Evolutionary conservation across 2,888 invertebrate species (phyloP), one percentile per base, ranked within the genome.

Genomic region (Plusia festucae): DNA sequence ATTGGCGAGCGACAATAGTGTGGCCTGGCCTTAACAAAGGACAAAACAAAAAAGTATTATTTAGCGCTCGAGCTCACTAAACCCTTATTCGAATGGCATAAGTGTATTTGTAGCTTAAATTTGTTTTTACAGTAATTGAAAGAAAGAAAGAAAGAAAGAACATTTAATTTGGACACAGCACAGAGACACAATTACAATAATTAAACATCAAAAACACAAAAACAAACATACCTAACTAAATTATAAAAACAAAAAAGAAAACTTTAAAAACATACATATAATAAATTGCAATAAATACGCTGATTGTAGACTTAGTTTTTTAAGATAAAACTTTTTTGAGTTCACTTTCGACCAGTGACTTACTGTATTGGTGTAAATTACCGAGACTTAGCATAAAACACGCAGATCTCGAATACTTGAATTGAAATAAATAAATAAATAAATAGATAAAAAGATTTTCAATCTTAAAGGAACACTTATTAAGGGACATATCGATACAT

Each of bases 1-100:
- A 83, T 79, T 65, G 82, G 81, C 81, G 75, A 81, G 75, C 78
- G 80, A 81, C 82, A 84, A 79, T 76, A 74, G 76, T 81, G 65
- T 71, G 68, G 61, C 40, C 20, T 58, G 32, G 71, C 78, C 78
- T 79, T 81, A 73, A 82, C 70, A 71, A 76, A 76, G 46, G 20
- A 46, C 46, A 65, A 16, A 55, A 60, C 11, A 56, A 60, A 27
- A 56, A 44, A 30, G 22, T n/a, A 57, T 20, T 75, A 61, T 53
- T 76, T 60, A 70, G 52, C 54, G 4, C 57, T 30, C 60, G 49
- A 61, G 59, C 51, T 56, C 51, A 66, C 66, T 61, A 73, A 73
- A 61, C 61, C 59, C 67, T 67, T 73, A 73, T 77, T 62, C 59
- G 55, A 52, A 60, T 49, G 27, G 16, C 18, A 40, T 54, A 76